phyloP scores from a whole-genome alignment of 2,797 vertebrate species.

The Squalus acanthias region DNA sequence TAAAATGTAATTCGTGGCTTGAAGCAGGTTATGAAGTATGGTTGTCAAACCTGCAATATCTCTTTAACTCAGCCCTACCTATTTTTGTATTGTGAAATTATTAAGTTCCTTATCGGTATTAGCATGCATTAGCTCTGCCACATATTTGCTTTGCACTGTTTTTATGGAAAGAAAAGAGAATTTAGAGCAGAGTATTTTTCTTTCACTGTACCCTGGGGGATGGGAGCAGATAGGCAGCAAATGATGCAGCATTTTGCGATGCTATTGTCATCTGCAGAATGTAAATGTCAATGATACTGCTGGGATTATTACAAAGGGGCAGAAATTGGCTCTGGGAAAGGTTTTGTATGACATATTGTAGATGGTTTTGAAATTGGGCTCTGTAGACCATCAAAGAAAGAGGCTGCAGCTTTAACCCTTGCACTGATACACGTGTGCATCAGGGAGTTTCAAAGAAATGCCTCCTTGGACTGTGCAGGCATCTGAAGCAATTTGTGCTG shows the following conservation, averaged over 20 bases:
- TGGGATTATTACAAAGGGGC: conserved; percentile 7
- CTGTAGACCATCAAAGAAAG: not conserved
- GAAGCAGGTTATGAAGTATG: not conserved
- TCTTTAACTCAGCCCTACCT: not conserved
- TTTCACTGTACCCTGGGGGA: not conserved
- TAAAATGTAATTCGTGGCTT: not conserved
- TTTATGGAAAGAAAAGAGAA: not conserved
- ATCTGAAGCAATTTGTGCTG: not conserved
- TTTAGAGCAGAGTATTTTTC: conserved; percentile 16
- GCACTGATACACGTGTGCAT: not conserved
- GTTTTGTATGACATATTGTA: conserved; percentile 25
- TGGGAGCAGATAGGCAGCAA: conserved; percentile 9
- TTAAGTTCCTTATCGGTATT: not conserved
- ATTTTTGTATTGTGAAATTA: not conserved
- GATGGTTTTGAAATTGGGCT: conserved; percentile 26
- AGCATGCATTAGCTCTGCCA: not conserved
- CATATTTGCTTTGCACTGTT: not conserved
- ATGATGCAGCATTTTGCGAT: not conserved
- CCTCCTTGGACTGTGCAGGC: not conserved
- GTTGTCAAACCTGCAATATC: not conserved
- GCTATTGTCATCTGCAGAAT: conserved; percentile 18
- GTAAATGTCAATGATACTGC: conserved; percentile 24
- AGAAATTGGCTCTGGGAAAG: not conserved
- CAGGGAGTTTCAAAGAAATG: not conserved
- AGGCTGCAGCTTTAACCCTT: conserved; percentile 24